phyloP scores from a whole-genome alignment of 2,797 vertebrate species.

The Leptatherina wallacei region DNA sequence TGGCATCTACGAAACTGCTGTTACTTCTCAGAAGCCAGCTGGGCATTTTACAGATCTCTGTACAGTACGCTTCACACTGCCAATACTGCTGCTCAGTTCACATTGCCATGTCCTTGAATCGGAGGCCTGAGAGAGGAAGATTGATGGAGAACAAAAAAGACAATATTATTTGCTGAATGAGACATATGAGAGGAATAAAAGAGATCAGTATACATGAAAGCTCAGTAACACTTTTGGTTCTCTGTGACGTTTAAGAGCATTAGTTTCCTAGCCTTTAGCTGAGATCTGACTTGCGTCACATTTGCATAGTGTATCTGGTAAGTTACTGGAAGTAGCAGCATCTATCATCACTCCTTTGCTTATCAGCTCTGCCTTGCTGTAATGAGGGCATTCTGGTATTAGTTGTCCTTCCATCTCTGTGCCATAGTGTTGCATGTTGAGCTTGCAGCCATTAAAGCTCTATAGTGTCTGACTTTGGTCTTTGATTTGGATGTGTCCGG shows the following conservation, averaged over 20 bases:
- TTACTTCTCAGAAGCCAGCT: conserved; percentile 29
- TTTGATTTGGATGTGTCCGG: conserved; percentile 34
- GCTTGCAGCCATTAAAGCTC: conserved; percentile 33
- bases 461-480: conserved; percentile 26
- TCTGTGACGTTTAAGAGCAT: neutral
- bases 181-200: conserved; percentile 16
- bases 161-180: conserved; percentile 11
- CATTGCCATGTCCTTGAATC: conserved; percentile 58
- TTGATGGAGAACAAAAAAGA: neutral
- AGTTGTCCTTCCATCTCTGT: conserved; percentile 22
- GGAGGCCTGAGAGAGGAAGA: conserved; percentile 5
- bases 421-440: conserved; percentile 11
- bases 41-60: conserved; percentile 26
- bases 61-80: conserved; percentile 32
- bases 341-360: conserved; percentile 16
- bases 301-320: conserved; percentile 15
- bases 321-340: conserved; percentile 15
- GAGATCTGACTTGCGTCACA: conserved; percentile 18
- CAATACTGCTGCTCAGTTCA: conserved; percentile 42
- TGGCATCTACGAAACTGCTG: conserved; percentile 24
- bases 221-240: conserved; percentile 4
- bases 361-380: conserved; percentile 23
- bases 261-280: conserved; percentile 8
- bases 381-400: neutral
- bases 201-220: conserved; percentile 7